Percentiles rank a stretch among this genome's conserved stretches.
These are phyloP conservation scores for Mythimna pallens DNA, from an alignment of 2,888 invertebrate species.

Conservation along the genomic window DNA sequence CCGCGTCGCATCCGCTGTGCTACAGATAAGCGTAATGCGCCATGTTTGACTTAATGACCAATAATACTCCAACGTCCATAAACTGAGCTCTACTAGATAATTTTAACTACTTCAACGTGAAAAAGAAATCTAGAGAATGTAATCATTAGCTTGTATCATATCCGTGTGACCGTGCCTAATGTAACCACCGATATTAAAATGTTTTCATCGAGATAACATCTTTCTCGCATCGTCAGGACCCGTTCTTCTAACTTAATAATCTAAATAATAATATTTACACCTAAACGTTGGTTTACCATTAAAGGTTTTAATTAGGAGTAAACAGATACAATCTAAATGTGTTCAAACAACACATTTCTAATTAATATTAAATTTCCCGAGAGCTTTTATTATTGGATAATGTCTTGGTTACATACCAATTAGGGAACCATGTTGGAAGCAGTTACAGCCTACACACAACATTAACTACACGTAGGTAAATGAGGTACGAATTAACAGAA, in stretches of 20 bases:
- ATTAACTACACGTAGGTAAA: background rate
- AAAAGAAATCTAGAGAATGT: slow-evolving; percentile 56
- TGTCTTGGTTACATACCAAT: slow-evolving; percentile 20
- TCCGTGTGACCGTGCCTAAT: slow-evolving; percentile 51
- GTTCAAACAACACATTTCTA: slow-evolving; percentile 15
- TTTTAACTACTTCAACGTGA: slow-evolving; percentile 45
- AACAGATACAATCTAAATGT: slow-evolving; percentile 37
- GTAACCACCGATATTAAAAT: slow-evolving; percentile 37
- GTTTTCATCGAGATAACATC: slow-evolving; percentile 40
- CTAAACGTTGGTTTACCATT: slow-evolving; percentile 10
- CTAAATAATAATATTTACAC: slow-evolving; percentile 18
- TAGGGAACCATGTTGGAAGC: slow-evolving; percentile 2
- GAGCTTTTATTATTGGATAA: slow-evolving; percentile 11
- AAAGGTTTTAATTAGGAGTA: slow-evolving; percentile 37
- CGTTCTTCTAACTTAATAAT: slow-evolving; percentile 26
- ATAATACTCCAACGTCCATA: slow-evolving; percentile 37
- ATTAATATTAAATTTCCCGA: slow-evolving; percentile 10
- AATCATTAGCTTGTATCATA: slow-evolving; percentile 53
- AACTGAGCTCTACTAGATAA: slow-evolving; percentile 36
- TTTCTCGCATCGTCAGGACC: slow-evolving; percentile 30
- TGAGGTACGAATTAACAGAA: slow-evolving; percentile 1
- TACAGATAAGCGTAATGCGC: slow-evolving; percentile 67
- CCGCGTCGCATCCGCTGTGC: slow-evolving; percentile 70
- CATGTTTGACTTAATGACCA: slow-evolving; percentile 46
- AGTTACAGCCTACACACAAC: background rate